Evolutionary conservation across 2,888 invertebrate species (phyloP), one percentile per base, ranked within the genome.

Genomic region (Lottia scabra): DNA sequence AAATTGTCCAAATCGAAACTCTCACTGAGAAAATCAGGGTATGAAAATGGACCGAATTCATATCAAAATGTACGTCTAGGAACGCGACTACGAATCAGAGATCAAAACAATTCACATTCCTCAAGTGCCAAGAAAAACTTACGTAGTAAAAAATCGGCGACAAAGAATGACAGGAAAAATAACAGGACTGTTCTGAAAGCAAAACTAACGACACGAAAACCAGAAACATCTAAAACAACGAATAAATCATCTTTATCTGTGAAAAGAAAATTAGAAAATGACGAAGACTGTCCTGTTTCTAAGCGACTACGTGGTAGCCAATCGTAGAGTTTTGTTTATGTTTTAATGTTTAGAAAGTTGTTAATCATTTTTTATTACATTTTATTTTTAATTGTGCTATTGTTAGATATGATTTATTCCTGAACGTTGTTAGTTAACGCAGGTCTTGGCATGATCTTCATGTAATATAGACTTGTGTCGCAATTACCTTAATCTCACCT

Each of bases 161-260:
- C 10, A 12, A 13, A 23, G 13, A 56, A 19, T 23, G 19, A 19
- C 23, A 13, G 56, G 63, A 76, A 75, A 65, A 79, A 76, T 30
- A 63, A 76, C n/a, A 74, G 70, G 43, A 79, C 77, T 4, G 45
- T 79, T 23, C 63, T 72, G 5, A 66, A 74, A 13, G 79, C 76
- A 10, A 68, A 74, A 23, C 68, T 69, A 62, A 76, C 77, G 13
- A 76, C 79, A 19, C 73, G 76, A 62, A 76, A 76, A 68, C 75
- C 79, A 16, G 77, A 77, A 62, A 67, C 70, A 64, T 44, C 73
- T 15, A 69, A 75, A 26, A 30, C 43, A 23, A 27, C 46, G n/a
- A 63, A 48, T 13, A 70, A 65, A 27, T 15, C 30, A 10, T n/a
- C 43, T 16, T 15, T 27, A 8, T 27, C 65, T 26, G 16, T 38